phyloP scores from a whole-genome alignment of 2,113 vertebrate genomes.

The Montifringilla adamsi region DNA sequence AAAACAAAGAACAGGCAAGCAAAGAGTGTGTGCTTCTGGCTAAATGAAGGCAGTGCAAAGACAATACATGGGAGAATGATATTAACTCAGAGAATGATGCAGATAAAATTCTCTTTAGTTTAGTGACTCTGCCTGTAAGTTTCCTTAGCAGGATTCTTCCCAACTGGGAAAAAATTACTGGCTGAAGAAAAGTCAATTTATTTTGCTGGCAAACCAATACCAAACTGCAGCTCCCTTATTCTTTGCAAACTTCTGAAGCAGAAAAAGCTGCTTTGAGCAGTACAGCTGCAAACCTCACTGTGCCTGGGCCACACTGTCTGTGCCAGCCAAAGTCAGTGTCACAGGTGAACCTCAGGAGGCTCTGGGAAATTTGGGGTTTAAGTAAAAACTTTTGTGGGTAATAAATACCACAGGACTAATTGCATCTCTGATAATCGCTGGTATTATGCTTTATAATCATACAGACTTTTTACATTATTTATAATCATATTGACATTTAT shows the following conservation, averaged over 20 bases:
- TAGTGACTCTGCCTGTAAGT: background rate
- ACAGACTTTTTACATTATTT: background rate
- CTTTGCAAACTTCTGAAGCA: background rate
- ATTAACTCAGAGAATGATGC: background rate
- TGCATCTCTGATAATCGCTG: background rate
- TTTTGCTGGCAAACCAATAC: background rate
- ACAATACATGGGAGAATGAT: fast-evolving
- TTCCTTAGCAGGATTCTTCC: background rate
- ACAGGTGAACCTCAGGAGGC: background rate
- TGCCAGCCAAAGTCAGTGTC: background rate
- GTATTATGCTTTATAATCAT: background rate
- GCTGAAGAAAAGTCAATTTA: background rate
- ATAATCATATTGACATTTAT: background rate
- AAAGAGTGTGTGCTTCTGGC: background rate
- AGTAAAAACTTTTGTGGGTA: background rate
- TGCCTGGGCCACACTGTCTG: background rate
- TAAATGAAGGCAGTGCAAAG: background rate
- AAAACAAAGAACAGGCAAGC: background rate
- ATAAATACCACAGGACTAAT: background rate
- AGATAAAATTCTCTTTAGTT: background rate
- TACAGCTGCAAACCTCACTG: background rate
- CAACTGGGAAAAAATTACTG: background rate
- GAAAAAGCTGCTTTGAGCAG: background rate
- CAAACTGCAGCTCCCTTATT: background rate
- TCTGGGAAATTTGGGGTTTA: background rate